These are phyloP conservation scores for Idaea aversata DNA, from an alignment of 2,888 invertebrate genomes.

Conservation along the genomic window DNA sequence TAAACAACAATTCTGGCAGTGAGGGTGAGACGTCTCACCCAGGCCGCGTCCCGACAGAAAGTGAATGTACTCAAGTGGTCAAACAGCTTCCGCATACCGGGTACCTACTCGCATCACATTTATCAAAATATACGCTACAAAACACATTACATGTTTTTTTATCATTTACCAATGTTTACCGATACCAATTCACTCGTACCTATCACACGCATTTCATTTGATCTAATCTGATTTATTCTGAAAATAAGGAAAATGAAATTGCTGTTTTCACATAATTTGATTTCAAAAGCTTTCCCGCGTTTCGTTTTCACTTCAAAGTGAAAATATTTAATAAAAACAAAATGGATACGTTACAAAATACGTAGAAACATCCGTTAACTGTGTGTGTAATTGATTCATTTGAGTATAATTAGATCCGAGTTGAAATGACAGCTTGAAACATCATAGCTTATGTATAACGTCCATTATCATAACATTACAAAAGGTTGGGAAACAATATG, in stretches of 20 bases:
- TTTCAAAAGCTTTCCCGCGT: background rate
- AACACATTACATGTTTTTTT: background rate
- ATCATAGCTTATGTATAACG: no score
- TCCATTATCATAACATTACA: no score
- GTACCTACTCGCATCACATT: background rate
- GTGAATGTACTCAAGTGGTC: no score
- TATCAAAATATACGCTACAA: background rate
- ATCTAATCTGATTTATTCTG: background rate
- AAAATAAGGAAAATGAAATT: background rate
- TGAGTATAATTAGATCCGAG: no score
- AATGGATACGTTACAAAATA: background rate
- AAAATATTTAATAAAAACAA: conserved; percentile 5
- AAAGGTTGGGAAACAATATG: no score
- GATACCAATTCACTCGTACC: background rate
- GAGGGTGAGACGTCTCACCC: no score
- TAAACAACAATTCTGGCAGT: no score
- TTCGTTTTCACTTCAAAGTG: background rate
- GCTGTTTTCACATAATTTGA: background rate
- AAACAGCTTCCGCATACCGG: background rate
- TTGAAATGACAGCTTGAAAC: no score
- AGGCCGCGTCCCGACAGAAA: no score
- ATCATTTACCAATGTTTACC: background rate
- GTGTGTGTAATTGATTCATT: background rate
- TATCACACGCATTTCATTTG: background rate
- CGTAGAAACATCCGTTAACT: background rate